A percentile compares a stretch with the other conserved stretches of the same genome.
Conservation (phyloP, 2,113 vertebrate genomes). For the Otocyon megalotis region DNA sequence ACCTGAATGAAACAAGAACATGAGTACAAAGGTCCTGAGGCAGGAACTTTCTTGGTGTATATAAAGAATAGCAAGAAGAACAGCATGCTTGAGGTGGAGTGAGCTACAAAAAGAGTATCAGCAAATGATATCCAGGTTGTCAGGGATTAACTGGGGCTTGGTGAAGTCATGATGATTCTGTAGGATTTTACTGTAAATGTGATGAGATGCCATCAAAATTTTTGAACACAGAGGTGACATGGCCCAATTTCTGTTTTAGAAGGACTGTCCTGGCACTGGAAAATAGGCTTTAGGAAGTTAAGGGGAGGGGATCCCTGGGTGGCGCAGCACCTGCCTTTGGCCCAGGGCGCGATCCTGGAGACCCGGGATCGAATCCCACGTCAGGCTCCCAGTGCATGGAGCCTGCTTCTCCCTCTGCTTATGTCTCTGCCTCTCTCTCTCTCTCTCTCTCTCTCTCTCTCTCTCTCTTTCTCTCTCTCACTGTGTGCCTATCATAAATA, state of each 20-base stretch:
- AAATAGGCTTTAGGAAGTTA: neutral
- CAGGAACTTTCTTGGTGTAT: neutral
- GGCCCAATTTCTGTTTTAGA: neutral
- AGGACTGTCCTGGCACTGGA: neutral
- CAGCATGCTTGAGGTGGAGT: neutral
- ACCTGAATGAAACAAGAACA: neutral
- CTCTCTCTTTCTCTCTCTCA: too few species aligned
- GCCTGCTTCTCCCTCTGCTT: too few species aligned
- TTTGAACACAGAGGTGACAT: neutral
- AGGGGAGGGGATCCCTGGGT: neutral
- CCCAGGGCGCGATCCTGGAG: too few species aligned
- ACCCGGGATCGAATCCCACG: too few species aligned
- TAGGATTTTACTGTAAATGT: constrained; percentile 2
- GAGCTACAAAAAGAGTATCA: neutral
- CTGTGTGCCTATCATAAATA: too few species aligned
- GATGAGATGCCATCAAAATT: neutral
- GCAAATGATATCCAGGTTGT: neutral
- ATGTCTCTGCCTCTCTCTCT: too few species aligned
- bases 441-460: too few species aligned
- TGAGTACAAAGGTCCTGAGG: neutral
- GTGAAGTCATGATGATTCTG: neutral
- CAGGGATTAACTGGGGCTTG: neutral
- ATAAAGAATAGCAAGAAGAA: neutral
- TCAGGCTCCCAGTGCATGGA: too few species aligned
- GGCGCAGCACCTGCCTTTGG: too few species aligned